Evolutionary conservation across 2,797 vertebrate species (phyloP).

Genomic region (Perodicticus potto): DNA sequence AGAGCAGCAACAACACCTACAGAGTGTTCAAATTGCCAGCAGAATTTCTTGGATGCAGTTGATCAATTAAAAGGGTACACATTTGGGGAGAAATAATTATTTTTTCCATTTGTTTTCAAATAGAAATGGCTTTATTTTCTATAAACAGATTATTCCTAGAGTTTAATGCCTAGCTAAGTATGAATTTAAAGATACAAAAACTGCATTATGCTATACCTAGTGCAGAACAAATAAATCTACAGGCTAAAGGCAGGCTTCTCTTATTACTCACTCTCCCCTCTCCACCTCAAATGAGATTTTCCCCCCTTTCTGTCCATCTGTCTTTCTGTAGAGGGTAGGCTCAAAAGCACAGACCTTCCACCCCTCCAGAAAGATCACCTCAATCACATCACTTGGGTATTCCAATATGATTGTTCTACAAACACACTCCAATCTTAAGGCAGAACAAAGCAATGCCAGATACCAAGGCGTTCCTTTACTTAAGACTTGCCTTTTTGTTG

Average conservation of each 20-base stretch:
- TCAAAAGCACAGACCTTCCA: slow-evolving; percentile 47
- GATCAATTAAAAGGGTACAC: slow-evolving; percentile 80
- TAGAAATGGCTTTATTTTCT: slow-evolving; percentile 74
- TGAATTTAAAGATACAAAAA: slow-evolving; percentile 52
- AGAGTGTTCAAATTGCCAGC: slow-evolving; percentile 77
- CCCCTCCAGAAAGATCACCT: slow-evolving; percentile 52
- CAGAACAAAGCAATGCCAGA: slow-evolving; percentile 60
- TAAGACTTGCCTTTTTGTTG: slow-evolving; percentile 39
- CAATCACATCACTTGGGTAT: background rate
- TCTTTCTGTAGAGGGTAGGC: slow-evolving; percentile 24
- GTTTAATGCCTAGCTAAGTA: slow-evolving; percentile 58
- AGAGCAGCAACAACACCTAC: slow-evolving; percentile 85
- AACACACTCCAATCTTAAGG: slow-evolving; percentile 43
- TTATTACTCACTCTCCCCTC: slow-evolving; percentile 8
- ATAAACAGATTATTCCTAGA: slow-evolving; percentile 73
- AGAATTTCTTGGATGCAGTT: slow-evolving; percentile 82
- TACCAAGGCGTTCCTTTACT: slow-evolving; percentile 54
- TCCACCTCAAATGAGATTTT: background rate
- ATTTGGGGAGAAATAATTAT: slow-evolving; percentile 76
- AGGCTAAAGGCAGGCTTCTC: background rate
- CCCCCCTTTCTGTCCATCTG: background rate
- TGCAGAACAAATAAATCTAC: background rate
- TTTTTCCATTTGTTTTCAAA: slow-evolving; percentile 78
- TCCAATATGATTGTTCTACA: slow-evolving; percentile 43
- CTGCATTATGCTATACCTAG: background rate